Evolutionary conservation across 2,113 vertebrate species (phyloP).

Genomic region (Marcusenius ussheri): DNA sequence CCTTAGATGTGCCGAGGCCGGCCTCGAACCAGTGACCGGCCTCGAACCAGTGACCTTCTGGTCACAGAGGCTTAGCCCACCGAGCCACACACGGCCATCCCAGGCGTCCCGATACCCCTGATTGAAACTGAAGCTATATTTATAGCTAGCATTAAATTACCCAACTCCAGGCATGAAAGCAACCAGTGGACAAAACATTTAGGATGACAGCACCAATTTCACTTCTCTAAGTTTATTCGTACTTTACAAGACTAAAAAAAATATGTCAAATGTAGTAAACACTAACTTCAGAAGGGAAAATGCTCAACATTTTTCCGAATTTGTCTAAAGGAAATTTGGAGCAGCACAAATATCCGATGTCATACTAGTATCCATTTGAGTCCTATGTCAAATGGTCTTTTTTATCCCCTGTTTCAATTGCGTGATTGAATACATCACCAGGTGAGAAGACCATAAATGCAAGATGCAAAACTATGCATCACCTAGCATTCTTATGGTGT

Average conservation of each 20-base stretch:
- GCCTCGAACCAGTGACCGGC: too few relatives aligned
- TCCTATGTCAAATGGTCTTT: not conserved
- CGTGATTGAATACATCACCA: not conserved
- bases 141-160: too few relatives aligned
- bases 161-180: too few relatives aligned
- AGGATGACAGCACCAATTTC: too few relatives aligned
- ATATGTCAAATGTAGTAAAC: not conserved
- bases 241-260: not conserved
- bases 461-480: not conserved
- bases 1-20: too few relatives aligned
- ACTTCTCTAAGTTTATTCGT: not conserved
- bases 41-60: too few relatives aligned
- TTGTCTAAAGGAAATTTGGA: not conserved
- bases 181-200: too few relatives aligned
- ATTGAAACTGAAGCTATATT: too few relatives aligned
- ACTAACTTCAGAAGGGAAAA: not conserved
- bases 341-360: not conserved
- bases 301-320: not conserved
- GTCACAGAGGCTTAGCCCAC: too few relatives aligned
- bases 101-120: too few relatives aligned
- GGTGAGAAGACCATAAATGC: not conserved
- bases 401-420: not conserved
- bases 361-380: not conserved
- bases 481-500: not conserved
- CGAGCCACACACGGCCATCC: too few relatives aligned